Conservation (phyloP, 2,797 vertebrate genomes). For the Gallinago solitaria region DNA sequence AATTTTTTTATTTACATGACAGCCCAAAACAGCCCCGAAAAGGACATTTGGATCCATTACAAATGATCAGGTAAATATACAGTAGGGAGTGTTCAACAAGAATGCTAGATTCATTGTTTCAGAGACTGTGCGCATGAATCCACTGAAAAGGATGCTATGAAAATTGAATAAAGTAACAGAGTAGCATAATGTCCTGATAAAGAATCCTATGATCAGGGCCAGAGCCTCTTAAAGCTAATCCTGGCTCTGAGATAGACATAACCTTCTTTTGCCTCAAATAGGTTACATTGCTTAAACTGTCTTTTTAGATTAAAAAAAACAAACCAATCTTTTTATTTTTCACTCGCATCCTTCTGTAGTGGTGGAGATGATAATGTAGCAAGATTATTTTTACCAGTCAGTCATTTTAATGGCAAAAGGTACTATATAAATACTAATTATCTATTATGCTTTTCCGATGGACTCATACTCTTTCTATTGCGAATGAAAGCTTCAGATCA, state of each 20-base stretch:
- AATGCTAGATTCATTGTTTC: neutral
- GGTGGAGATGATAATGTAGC: neutral
- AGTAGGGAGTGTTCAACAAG: neutral
- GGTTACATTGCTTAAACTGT: neutral
- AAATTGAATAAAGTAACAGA: neutral
- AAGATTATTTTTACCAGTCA: neutral
- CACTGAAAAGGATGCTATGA: neutral
- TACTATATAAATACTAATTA: neutral
- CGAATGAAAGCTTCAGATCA: neutral
- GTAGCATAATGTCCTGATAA: neutral
- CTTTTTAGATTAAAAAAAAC: neutral
- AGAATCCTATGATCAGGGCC: neutral
- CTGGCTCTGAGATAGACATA: neutral
- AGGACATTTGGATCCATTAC: constrained; percentile 76
- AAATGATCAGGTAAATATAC: constrained; percentile 72
- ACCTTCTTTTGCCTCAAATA: neutral
- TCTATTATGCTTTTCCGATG: neutral
- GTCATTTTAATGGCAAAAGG: neutral
- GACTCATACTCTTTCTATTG: neutral
- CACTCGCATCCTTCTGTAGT: neutral
- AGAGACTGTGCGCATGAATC: neutral
- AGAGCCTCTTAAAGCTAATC: neutral
- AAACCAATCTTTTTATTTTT: neutral
- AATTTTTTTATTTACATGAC: constrained; percentile 65
- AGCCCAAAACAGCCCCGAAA: constrained; percentile 74